Evolutionary conservation across 2,888 invertebrate genomes (phyloP).

Genomic region (Epicampocera succincta): DNA sequence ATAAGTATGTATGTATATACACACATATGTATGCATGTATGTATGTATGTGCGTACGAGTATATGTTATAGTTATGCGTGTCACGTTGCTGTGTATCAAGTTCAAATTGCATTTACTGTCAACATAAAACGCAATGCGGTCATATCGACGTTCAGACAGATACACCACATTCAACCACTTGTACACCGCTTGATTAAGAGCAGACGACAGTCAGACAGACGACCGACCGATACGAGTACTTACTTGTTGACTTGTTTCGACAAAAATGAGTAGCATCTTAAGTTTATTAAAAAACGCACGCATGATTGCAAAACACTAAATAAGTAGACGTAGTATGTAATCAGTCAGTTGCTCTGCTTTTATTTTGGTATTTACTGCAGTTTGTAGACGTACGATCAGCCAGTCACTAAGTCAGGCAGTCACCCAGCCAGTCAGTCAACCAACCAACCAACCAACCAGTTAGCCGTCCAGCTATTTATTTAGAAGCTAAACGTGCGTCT

Average conservation of each 20-base stretch:
- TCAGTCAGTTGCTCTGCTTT: slow-evolving; percentile 25
- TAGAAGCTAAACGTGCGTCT: slow-evolving; percentile 33
- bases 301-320: slow-evolving; percentile 55
- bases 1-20: no score
- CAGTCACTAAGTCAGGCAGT: slow-evolving; percentile 14
- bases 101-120: slow-evolving; percentile 79
- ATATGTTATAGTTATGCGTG: slow-evolving; percentile 75
- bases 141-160: slow-evolving; percentile 41
- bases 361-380: slow-evolving; percentile 5
- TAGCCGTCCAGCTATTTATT: slow-evolving; percentile 26
- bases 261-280: slow-evolving; percentile 54
- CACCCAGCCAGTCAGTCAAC: background rate
- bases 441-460: background rate
- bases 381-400: background rate
- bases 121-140: slow-evolving; percentile 72
- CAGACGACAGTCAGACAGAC: background rate
- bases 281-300: slow-evolving; percentile 59
- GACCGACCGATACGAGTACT: background rate
- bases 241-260: slow-evolving; percentile 49
- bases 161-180: slow-evolving; percentile 35
- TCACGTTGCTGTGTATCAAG: slow-evolving; percentile 77
- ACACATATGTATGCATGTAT: no score
- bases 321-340: slow-evolving; percentile 29
- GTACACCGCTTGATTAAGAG: slow-evolving; percentile 30
- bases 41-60: no score